A percentile compares a stretch with the other conserved stretches of the same genome.
Evolutionary conservation across 2,888 invertebrate genomes (phyloP).

Genomic region (Neoaliturus tenellus): DNA sequence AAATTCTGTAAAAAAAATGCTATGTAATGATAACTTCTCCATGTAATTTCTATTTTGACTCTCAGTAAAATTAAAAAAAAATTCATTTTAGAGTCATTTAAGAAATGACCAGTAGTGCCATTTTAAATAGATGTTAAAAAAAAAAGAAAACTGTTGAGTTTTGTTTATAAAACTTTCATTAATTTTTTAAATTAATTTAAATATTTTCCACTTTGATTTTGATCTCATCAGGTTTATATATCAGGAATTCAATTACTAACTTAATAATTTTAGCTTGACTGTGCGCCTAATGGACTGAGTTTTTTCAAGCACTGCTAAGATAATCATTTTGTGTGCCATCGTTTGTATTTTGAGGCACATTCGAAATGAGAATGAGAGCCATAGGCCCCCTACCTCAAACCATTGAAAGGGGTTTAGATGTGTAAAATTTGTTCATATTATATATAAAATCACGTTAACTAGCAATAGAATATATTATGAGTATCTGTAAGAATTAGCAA

Average conservation of each 20-base stretch:
- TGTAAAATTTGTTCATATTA: conserved; percentile 36
- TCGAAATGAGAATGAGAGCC: not conserved
- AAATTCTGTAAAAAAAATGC: no score
- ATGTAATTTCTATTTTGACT: no score
- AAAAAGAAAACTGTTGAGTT: no score
- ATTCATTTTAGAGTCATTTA: no score
- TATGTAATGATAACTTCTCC: no score
- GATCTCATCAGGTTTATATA: conserved; percentile 10
- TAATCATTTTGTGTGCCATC: conserved; percentile 30
- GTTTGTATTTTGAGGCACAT: not conserved
- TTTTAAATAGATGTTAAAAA: no score
- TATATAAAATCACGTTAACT: conserved; percentile 27
- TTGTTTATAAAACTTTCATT: no score
- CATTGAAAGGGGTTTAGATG: not conserved
- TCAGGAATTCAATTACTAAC: not conserved
- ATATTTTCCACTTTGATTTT: not conserved
- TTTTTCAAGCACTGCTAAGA: conserved; percentile 44
- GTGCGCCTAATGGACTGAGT: not conserved
- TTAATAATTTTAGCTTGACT: not conserved
- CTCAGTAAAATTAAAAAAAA: no score
- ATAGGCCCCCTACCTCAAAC: conserved; percentile 32
- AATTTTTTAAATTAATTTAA: not conserved
- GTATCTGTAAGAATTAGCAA: conserved; percentile 46
- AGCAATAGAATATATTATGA: conserved; percentile 41
- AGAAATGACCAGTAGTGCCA: no score